phyloP scores from a whole-genome alignment of 2,797 vertebrate species.

The Sebastes taczanowskii region DNA sequence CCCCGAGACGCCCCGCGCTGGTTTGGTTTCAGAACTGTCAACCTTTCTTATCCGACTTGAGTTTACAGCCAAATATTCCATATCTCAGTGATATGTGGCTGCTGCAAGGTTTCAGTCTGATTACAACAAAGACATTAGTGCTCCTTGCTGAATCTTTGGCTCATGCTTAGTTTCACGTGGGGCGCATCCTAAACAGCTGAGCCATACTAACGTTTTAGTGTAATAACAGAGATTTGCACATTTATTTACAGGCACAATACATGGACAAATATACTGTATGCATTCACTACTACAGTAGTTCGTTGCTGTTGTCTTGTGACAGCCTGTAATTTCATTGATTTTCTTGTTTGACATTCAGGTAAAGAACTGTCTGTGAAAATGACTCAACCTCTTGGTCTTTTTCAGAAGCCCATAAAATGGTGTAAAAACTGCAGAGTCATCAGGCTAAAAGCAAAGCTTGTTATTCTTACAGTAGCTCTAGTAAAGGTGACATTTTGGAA shows the following conservation, averaged over 20 bases:
- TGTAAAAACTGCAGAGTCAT: conserved; percentile 14
- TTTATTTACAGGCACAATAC: not conserved
- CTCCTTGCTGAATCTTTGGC: conserved; percentile 3
- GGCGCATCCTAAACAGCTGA: not conserved
- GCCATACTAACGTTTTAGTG: not conserved
- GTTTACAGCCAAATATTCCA: not conserved
- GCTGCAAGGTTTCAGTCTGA: conserved; percentile 4
- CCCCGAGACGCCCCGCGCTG: too few relatives aligned
- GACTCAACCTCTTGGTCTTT: not conserved
- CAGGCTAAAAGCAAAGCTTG: conserved; percentile 1
- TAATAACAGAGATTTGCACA: not conserved
- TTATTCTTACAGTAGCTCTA: not conserved
- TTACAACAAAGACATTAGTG: not conserved
- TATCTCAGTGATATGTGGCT: not conserved
- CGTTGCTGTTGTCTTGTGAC: not conserved
- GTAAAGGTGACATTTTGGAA: conserved; percentile 7
- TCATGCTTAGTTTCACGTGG: not conserved
- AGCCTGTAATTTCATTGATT: not conserved
- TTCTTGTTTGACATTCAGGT: not conserved
- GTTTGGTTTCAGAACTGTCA: not conserved
- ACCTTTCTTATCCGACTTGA: not conserved
- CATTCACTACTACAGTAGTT: not conserved
- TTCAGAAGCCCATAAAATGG: not conserved
- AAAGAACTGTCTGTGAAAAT: not conserved
- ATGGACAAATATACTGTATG: not conserved